Evolutionary conservation across 1,140 invertebrate species (phyloP).

Genomic region (Antheraea pernyi): DNA sequence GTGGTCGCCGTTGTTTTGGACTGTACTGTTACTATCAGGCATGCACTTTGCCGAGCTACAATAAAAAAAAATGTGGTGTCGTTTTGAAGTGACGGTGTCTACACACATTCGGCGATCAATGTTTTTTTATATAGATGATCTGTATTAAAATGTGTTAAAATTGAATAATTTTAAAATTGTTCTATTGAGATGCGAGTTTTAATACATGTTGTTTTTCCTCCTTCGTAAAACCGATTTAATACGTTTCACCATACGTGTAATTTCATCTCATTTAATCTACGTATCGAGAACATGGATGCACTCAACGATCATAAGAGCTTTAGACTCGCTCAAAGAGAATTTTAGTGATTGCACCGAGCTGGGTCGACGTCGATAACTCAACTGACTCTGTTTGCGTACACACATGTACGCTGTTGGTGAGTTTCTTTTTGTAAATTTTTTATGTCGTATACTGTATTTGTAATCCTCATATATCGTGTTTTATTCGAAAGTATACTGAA

Average conservation of each 20-base stretch:
- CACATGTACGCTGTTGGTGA: background rate
- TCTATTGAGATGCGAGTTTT: background rate
- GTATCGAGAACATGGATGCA: background rate
- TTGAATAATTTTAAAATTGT: too few species aligned
- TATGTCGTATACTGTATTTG: background rate
- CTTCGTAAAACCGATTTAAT: background rate
- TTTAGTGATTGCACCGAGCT: slow-evolving; percentile 5
- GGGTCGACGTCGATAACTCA: slow-evolving; percentile 1
- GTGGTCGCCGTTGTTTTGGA: too few species aligned
- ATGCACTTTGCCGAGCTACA: too few species aligned
- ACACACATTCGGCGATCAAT: too few species aligned
- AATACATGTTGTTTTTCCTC: background rate
- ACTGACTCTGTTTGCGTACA: slow-evolving; percentile 7
- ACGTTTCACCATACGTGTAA: background rate
- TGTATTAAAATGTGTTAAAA: too few species aligned
- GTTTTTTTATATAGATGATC: too few species aligned
- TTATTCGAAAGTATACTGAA: background rate
- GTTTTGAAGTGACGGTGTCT: too few species aligned
- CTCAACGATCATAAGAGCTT: background rate
- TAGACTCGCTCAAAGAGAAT: slow-evolving; percentile 10
- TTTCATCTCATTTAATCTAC: background rate
- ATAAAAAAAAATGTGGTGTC: too few species aligned
- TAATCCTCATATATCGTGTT: background rate
- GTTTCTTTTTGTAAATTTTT: background rate
- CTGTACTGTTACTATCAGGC: too few species aligned